Percentiles rank a stretch among this genome's conserved stretches.
phyloP scores from a whole-genome alignment of 2,888 invertebrate species.

The Rhabditoides inermis region DNA sequence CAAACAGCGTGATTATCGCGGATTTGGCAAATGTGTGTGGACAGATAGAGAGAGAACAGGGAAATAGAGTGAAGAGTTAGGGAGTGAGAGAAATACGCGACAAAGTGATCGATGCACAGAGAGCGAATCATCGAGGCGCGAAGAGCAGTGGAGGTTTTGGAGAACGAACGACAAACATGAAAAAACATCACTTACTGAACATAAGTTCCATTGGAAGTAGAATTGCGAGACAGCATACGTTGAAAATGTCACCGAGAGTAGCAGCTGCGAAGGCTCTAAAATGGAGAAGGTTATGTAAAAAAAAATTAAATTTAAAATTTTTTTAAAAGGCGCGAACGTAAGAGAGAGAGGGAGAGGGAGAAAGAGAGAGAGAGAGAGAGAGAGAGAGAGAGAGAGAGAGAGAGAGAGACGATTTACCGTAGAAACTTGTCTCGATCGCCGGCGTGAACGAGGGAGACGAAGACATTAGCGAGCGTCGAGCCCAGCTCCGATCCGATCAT shows the following conservation, averaged over 20 bases:
- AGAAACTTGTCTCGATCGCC: constrained; percentile 38
- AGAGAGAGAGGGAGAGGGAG: not conserved
- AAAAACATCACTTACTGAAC: constrained; percentile 46
- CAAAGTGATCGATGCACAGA: too few relatives aligned
- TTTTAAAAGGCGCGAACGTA: too few relatives aligned
- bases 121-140: not conserved
- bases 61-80: too few relatives aligned
- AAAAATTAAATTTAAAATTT: too few relatives aligned
- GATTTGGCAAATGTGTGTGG: too few relatives aligned
- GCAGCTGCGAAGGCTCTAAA: constrained; percentile 61
- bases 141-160: not conserved
- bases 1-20: too few relatives aligned
- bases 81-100: too few relatives aligned
- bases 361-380: constrained; percentile 2
- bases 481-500: constrained; percentile 61
- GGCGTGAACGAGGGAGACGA: constrained; percentile 57
- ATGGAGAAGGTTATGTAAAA: too few relatives aligned
- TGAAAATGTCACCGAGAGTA: constrained; percentile 61
- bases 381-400: constrained; percentile 1
- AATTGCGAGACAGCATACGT: constrained; percentile 58
- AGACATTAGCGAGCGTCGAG: constrained; percentile 59
- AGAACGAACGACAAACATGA: too few relatives aligned
- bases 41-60: too few relatives aligned
- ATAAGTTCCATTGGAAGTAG: constrained; percentile 57
- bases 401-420: not conserved